phyloP scores from a whole-genome alignment of 2,888 invertebrate species.

The Artemia sinica region DNA sequence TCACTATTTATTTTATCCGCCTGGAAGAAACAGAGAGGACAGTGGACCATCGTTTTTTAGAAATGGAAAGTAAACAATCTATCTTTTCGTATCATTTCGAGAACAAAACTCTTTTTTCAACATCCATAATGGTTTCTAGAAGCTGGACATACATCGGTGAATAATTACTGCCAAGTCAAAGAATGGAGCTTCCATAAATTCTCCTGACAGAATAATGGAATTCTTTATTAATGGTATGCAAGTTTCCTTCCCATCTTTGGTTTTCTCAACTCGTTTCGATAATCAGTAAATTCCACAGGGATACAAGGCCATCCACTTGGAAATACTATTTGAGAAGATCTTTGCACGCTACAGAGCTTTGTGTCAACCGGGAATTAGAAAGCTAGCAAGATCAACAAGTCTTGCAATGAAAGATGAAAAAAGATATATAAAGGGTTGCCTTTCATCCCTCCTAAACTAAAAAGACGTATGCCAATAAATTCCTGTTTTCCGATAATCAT shows the following conservation, averaged over 20 bases:
- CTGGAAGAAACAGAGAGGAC: not conserved
- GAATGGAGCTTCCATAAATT: conserved; percentile 6
- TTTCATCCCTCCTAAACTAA: too few species aligned
- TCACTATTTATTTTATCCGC: not conserved
- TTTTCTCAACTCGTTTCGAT: not conserved
- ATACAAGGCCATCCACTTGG: not conserved
- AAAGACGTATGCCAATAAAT: too few species aligned
- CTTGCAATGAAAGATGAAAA: too few species aligned
- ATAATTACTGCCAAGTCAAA: conserved; percentile 10
- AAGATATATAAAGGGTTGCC: too few species aligned
- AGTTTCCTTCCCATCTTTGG: not conserved
- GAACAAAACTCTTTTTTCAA: conserved; percentile 10
- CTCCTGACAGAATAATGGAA: conserved; percentile 12
- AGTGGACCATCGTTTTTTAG: conserved; percentile 7
- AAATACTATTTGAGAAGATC: too few species aligned
- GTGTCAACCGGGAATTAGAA: too few species aligned
- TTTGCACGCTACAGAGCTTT: too few species aligned
- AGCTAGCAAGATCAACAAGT: too few species aligned
- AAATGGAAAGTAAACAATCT: not conserved
- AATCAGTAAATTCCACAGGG: conserved; percentile 12
- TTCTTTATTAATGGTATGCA: conserved; percentile 8
- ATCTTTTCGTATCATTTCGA: conserved; percentile 5
- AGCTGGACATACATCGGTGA: conserved; percentile 12
- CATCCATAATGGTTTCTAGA: not conserved
- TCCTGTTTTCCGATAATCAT: too few species aligned